phyloP scores from a whole-genome alignment of 2,797 vertebrate species.

The Tinamus major region DNA sequence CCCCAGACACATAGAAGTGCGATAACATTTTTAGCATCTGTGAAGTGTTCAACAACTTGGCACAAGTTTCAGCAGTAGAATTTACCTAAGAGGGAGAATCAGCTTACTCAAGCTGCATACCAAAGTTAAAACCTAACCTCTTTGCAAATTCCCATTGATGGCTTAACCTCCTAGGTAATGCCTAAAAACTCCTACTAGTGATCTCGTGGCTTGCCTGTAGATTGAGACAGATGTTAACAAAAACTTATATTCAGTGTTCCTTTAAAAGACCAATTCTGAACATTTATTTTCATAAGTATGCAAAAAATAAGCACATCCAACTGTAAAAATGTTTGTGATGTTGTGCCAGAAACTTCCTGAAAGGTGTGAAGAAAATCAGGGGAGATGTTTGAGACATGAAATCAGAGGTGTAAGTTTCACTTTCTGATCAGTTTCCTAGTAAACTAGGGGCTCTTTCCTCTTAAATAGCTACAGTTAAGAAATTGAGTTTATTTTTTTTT shows the following conservation, averaged over 20 bases:
- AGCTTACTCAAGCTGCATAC: neutral
- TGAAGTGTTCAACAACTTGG: neutral
- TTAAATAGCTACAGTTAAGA: neutral
- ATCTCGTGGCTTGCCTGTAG: neutral
- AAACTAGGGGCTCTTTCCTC: neutral
- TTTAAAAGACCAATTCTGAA: conserved; percentile 1
- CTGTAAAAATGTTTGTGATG: neutral
- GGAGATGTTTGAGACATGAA: neutral
- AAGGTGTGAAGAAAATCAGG: neutral
- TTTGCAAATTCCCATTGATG: neutral
- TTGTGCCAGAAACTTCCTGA: conserved; percentile 2
- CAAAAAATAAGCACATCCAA: neutral
- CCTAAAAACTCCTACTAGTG: neutral
- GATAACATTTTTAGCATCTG: neutral
- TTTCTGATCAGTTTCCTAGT: neutral
- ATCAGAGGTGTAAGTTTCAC: neutral
- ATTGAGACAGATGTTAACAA: conserved; percentile 19
- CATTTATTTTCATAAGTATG: neutral
- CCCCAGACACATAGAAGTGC: neutral
- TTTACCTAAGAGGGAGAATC: neutral
- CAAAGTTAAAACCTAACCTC: neutral
- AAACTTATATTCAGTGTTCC: neutral
- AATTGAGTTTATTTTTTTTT: neutral
- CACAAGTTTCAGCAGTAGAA: neutral
- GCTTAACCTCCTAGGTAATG: neutral